Base-by-base conservation (phyloP, 2,113 vertebrate species). In the Vulpes vulpes region DNA sequence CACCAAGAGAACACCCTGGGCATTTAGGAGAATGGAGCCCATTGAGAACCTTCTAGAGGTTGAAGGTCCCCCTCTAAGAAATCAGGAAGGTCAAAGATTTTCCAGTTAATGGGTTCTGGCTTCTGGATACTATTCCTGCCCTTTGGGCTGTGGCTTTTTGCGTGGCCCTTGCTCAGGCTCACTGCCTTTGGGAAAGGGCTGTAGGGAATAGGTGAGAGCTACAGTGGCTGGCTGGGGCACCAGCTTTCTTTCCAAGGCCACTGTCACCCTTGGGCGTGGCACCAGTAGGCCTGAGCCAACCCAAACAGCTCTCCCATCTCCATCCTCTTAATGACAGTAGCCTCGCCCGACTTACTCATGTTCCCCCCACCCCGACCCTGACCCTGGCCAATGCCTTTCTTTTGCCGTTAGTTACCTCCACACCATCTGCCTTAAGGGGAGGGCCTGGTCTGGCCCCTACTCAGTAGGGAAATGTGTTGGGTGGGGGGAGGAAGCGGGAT, bases 361-460 rank as follows among this genome's bases (percentile, higher is more conserved):
- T 53, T 3, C 9, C 91, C 19, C 73, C 43, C 43, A 43, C 43
- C 43, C 43, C 43, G 43, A 43, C 43, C 25, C 76, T 64, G 71
- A 23, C 69, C 86, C 62, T 38, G 23, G 78, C 95, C 78, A 96
- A 96, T 97, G 98, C 97, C 98, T 98, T 96, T 49, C 65, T 22
- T 92, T 65, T 60, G 64, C 62, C 12, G 9, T 94, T 57, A 96
- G 82, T 98, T 97, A 98, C 90, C 96, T 98, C 96, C 55, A 92
- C 82, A 97, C 97, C 95, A 22, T 79, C 95, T 98, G 98, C 98
- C 98, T 98, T 98, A 98, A 97, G 84, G 69, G 60, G 74, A 81
- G 92, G 55, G 69, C 55, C 65, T 53, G 78, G 14, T 22, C 8
- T 1, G 53, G 59, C 53, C 69, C 55, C 79, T 80, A 32, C 87